These are phyloP conservation scores for Agelaius tricolor DNA, from an alignment of 2,113 vertebrate genomes.

Conservation along the genomic window DNA sequence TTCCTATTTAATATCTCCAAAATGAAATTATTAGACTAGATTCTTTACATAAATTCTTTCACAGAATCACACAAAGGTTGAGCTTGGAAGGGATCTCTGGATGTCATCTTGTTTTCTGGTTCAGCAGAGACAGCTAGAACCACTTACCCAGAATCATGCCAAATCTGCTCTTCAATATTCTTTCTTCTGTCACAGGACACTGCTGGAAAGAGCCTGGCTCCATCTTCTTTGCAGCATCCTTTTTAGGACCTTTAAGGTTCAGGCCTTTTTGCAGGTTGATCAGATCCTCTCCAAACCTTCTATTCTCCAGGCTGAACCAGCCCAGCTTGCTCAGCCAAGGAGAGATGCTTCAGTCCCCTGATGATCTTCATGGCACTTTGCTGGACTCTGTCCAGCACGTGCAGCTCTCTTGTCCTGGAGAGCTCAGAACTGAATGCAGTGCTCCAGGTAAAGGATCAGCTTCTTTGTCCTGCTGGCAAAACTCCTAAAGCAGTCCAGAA, in stretches of 20 bases:
- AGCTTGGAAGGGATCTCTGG: not conserved
- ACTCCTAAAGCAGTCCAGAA: not conserved
- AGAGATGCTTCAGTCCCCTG: not conserved
- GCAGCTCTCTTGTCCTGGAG: not conserved
- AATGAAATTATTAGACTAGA: not conserved
- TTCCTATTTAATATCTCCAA: not conserved
- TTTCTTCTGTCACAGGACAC: not conserved
- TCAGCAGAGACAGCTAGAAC: not conserved
- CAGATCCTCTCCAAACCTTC: not conserved
- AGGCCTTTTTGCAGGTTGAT: not conserved
- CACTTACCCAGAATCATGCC: not conserved
- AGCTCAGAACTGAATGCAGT: rapidly evolving
- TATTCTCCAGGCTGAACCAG: not conserved
- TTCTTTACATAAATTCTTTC: not conserved
- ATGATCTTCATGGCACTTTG: not conserved
- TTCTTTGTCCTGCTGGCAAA: not conserved
- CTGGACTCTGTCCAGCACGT: rapidly evolving
- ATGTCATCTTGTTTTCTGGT: not conserved
- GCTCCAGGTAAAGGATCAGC: not conserved
- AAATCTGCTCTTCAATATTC: not conserved
- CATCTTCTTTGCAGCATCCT: not conserved
- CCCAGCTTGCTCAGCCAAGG: not conserved
- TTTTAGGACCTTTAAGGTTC: not conserved
- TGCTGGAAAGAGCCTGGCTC: not conserved
- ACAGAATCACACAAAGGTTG: not conserved